phyloP scores from a whole-genome alignment of 2,888 invertebrate species.

The Eupithecia subfuscata region DNA sequence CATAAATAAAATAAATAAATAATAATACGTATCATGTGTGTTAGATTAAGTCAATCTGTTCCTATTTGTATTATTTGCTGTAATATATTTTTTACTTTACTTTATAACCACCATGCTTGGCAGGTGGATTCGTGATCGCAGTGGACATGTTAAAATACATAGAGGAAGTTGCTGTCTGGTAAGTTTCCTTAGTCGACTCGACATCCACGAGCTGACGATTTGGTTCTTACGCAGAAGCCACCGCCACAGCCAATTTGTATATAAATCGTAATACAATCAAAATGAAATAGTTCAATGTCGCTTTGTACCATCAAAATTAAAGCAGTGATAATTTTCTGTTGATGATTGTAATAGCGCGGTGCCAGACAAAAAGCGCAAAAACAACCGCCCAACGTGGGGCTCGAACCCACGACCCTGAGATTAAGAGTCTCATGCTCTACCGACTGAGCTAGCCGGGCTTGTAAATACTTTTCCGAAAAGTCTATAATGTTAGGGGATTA shows the following conservation, averaged over 20 bases:
- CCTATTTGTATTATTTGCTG: no score
- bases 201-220: not conserved
- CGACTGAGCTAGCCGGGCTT: conserved; percentile 79
- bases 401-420: conserved; percentile 87
- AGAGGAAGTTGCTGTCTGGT: no score
- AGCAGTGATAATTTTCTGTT: not conserved
- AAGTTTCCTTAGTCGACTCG: not conserved
- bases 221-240: not conserved
- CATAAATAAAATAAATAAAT: no score
- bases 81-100: no score
- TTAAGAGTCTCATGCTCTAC: conserved; percentile 84
- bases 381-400: conserved; percentile 84
- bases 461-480: not conserved
- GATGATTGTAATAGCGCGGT: not conserved
- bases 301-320: not conserved
- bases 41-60: no score
- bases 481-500: not conserved
- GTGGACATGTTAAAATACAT: not conserved
- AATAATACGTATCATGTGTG: no score
- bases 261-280: not conserved
- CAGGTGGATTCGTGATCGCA: not conserved
- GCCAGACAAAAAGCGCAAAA: not conserved
- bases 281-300: not conserved
- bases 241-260: not conserved
- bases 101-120: not conserved